phyloP scores from a whole-genome alignment of 2,797 vertebrate species.

The Hemibagrus guttatus region DNA sequence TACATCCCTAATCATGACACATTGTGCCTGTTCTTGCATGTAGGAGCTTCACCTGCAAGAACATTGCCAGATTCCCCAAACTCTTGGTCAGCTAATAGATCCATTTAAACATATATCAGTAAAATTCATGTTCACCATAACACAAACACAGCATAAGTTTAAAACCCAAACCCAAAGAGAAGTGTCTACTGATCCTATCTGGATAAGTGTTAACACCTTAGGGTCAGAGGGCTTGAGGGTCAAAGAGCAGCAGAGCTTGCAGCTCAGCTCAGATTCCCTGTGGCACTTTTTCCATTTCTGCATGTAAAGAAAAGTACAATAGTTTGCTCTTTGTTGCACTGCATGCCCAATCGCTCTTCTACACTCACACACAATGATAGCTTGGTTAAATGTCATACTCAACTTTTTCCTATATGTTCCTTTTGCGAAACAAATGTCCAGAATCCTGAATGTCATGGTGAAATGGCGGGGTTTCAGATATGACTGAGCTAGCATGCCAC shows the following conservation, averaged over 20 bases:
- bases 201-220: slow-evolving; percentile 39
- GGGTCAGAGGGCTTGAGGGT: slow-evolving; percentile 29
- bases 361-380: not conserved
- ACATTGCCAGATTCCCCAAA: not conserved
- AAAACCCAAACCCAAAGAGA: slow-evolving; percentile 15
- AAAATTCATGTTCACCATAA: not conserved
- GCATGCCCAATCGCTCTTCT: not conserved
- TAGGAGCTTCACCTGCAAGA: not conserved
- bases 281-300: not conserved
- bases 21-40: slow-evolving; percentile 1
- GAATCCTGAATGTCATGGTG: not conserved
- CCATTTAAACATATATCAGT: not conserved
- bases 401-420: not conserved
- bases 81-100: not conserved
- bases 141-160: not conserved
- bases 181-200: slow-evolving; percentile 27
- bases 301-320: not conserved
- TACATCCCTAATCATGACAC: not conserved
- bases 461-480: not conserved
- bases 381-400: not conserved
- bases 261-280: not conserved
- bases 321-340: not conserved
- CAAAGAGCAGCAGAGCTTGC: slow-evolving; percentile 9
- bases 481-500: slow-evolving; percentile 7
- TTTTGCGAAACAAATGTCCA: slow-evolving; percentile 19